A percentile compares a stretch with the other conserved stretches of the same genome.
phyloP scores from a whole-genome alignment of 2,797 vertebrate species.

The Acropternis orthonyx region DNA sequence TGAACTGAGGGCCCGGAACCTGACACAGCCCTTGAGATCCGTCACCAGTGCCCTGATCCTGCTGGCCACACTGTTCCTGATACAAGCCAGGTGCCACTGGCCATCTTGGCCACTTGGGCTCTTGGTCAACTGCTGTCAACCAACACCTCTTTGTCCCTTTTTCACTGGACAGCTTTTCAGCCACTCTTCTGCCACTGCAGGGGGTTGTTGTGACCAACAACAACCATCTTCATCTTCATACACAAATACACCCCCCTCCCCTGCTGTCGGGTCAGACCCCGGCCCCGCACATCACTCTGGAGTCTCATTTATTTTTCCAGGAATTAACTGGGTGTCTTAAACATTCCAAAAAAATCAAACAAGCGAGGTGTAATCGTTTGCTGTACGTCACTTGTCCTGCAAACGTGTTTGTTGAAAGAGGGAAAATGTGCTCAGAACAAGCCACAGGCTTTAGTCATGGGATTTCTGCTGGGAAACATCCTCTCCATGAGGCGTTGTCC shows the following conservation, averaged over 20 bases:
- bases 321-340: background rate
- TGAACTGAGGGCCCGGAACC: background rate
- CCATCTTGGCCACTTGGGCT: background rate
- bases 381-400: background rate
- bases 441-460: background rate
- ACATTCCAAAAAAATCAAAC: background rate
- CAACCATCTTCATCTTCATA: background rate
- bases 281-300: background rate
- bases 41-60: background rate
- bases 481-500: background rate
- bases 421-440: background rate
- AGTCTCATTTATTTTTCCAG: background rate
- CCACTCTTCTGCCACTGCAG: background rate
- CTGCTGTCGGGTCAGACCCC: background rate
- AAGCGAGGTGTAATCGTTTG: rapidly evolving
- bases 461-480: background rate
- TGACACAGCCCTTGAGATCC: background rate
- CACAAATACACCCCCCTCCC: too few relatives aligned
- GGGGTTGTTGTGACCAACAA: background rate
- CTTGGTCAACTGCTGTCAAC: background rate
- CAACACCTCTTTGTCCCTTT: background rate
- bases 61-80: background rate
- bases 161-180: background rate
- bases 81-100: background rate
- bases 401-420: background rate